Conservation (phyloP, 2,797 vertebrate species). For the Phataginus tetradactyla region DNA sequence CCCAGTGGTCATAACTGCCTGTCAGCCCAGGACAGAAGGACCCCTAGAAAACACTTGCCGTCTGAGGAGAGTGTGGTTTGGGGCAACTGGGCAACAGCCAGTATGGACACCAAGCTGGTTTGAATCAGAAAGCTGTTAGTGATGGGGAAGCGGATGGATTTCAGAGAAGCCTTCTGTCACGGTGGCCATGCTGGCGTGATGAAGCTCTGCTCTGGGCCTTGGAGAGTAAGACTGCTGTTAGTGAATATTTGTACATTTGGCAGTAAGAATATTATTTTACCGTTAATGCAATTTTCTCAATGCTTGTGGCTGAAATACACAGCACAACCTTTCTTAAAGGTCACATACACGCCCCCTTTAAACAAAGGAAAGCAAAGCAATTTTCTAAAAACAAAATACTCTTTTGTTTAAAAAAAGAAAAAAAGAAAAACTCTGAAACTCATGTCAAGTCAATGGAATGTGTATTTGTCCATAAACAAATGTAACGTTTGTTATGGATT, state of each 20-base stretch:
- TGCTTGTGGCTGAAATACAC: conserved; percentile 72
- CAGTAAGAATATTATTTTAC: conserved; percentile 81
- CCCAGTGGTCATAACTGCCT: conserved; percentile 19
- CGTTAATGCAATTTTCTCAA: conserved; percentile 71
- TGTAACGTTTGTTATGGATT: not conserved
- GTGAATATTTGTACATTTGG: conserved; percentile 80
- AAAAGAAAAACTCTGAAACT: conserved; percentile 34
- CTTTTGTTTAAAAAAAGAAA: not conserved
- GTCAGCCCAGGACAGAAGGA: conserved; percentile 54
- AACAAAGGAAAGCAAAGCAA: conserved; percentile 20
- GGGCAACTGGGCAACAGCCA: not conserved
- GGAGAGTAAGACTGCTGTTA: conserved; percentile 65
- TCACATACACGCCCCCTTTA: not conserved
- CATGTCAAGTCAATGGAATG: not conserved
- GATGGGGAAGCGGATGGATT: conserved; percentile 59
- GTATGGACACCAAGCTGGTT: not conserved
- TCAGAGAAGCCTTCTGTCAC: conserved; percentile 76
- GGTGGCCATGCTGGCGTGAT: conserved; percentile 66
- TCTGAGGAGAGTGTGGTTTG: not conserved
- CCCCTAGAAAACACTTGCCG: conserved; percentile 3
- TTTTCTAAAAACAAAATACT: conserved; percentile 73
- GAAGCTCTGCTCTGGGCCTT: conserved; percentile 65
- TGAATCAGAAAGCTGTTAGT: conserved; percentile 71
- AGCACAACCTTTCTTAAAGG: conserved; percentile 72
- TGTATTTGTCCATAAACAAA: not conserved